These are phyloP conservation scores for Chionomys nivalis DNA, from an alignment of 2,113 vertebrate species.

Conservation along the genomic window DNA sequence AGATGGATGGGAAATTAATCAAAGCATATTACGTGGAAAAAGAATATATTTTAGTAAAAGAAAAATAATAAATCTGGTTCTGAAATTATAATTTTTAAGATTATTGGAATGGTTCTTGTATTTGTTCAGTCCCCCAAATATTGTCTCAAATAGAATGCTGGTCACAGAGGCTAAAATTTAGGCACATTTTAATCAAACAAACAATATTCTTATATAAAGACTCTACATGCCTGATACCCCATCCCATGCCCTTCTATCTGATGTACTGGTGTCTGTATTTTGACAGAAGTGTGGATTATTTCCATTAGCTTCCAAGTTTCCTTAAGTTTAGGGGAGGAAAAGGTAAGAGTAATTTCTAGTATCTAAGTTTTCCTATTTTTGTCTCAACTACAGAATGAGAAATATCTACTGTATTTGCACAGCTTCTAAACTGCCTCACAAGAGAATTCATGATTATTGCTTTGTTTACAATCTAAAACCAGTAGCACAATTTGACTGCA, in stretches of 20 bases:
- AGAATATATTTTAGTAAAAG: background rate
- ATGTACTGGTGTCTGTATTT: background rate
- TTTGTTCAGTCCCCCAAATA: background rate
- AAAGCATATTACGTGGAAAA: background rate
- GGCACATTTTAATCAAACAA: background rate
- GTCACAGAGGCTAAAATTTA: background rate
- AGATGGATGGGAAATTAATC: background rate
- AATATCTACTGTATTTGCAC: background rate
- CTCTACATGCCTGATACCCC: background rate
- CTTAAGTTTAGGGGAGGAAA: background rate
- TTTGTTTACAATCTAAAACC: constrained; percentile 8
- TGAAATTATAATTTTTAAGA: background rate
- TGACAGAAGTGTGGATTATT: background rate
- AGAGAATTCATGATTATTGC: background rate
- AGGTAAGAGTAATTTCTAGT: background rate
- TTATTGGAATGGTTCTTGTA: background rate
- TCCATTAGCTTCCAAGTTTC: background rate
- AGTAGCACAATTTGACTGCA: constrained; percentile 34
- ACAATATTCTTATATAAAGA: background rate
- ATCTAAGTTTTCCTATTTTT: background rate
- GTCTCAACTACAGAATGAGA: background rate
- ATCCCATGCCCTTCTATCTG: background rate
- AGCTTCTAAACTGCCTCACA: background rate
- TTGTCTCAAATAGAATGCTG: background rate
- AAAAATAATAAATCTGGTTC: background rate